Base-by-base conservation (phyloP, 2,888 invertebrate genomes). In the Lagria hirta region DNA sequence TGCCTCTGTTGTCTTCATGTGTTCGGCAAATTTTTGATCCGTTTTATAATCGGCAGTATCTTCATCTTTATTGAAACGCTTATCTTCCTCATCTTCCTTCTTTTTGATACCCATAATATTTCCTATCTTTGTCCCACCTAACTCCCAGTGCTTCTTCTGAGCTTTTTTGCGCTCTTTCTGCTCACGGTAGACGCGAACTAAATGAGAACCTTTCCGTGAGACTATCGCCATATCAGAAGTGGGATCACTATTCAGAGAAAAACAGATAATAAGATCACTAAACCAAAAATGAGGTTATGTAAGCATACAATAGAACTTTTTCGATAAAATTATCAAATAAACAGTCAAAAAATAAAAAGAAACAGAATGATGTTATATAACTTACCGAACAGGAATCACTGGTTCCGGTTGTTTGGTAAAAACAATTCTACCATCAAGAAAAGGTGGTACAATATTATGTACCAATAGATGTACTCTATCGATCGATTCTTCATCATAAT, bases 391-490 rank as follows among this genome's bases (percentile, higher is more conserved):
- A 7, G 98, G 98, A 62, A 99, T 86, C n/a, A 99, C 94, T 1
- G 98, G 98, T 66, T 98, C 97, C 0, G 95, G 95, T 69, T 99
- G 98, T 64, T 98, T 99, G 0, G 99, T 99, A 71, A 99, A 99
- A 0, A 98, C 96, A 55, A 99, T 98, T 38, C 99, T 79, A 0
- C 99, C 99, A 71, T 99, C 99, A 2, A 99, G 77, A 73, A 99
- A 99, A 0, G 99, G 99, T 0, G 99, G 99, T 4, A 99, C 92
- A 43, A 98, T 94, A 67, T 99, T 98, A 70, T 97, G 96, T 0
- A 99, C 98, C 4, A 98, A 73, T 10, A 99, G 75, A 74, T 99
- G 97, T 0, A 99, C 97, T 24, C 97, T 76, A 49, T 95, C 95
- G 43, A 95, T 86, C 26, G 85, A 90, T 69, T 96, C 95, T 72